Evolutionary conservation across 2,888 invertebrate species (phyloP).

Genomic region (Blastobasis adustella): DNA sequence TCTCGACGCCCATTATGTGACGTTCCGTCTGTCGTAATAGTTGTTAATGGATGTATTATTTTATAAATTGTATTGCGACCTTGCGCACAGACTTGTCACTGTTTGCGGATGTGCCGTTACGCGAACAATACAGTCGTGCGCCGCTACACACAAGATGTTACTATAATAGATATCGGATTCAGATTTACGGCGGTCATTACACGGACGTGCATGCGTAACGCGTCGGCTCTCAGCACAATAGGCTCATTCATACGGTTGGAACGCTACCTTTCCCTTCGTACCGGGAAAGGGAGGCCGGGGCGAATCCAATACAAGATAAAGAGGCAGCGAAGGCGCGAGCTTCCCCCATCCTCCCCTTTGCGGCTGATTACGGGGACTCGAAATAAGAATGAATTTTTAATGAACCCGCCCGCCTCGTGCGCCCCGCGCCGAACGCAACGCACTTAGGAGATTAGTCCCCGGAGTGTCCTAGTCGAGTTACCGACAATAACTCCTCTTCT

Average conservation of each 20-base stretch:
- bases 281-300: too few species aligned
- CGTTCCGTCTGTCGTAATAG: not conserved
- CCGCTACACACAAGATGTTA: too few species aligned
- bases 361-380: constrained; percentile 63
- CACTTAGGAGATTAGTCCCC: constrained; percentile 73
- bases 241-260: too few species aligned
- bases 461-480: constrained; percentile 55
- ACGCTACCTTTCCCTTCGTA: too few species aligned
- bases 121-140: too few species aligned
- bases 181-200: too few species aligned
- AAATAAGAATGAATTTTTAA: constrained; percentile 75
- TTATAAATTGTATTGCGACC: not conserved
- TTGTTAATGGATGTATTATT: not conserved
- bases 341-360: constrained; percentile 32
- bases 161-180: too few species aligned
- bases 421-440: constrained; percentile 45
- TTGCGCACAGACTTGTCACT: not conserved
- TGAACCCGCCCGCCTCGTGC: constrained; percentile 42
- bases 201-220: too few species aligned
- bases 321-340: constrained; percentile 39
- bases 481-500: constrained; percentile 26
- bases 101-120: not conserved
- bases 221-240: too few species aligned
- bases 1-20: not conserved
- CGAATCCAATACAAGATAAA: constrained; percentile 35